Evolutionary conservation across 2,797 vertebrate genomes (phyloP).

Genomic region (Epinephelus awoara): DNA sequence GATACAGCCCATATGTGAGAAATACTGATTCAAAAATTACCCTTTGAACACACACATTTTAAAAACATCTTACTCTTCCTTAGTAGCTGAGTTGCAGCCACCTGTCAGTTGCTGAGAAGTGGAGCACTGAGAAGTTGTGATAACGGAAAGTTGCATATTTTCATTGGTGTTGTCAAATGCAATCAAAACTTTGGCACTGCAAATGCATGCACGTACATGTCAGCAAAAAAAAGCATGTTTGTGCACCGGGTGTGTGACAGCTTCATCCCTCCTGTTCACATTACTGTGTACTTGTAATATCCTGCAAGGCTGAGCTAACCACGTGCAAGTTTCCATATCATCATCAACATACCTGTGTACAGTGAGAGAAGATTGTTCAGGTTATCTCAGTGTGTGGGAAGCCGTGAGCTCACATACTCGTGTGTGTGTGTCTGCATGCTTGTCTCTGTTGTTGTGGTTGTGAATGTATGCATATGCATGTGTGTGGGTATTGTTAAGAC

Average conservation of each 20-base stretch:
- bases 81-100: not conserved
- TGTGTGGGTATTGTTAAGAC: not conserved
- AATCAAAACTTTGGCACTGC: not conserved
- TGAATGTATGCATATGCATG: slow-evolving; percentile 5
- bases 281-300: slow-evolving; percentile 34
- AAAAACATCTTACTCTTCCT: not conserved
- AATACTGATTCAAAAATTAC: not conserved
- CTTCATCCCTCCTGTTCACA: not conserved
- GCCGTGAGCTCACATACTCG: not conserved
- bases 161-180: not conserved
- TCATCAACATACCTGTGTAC: slow-evolving; percentile 41
- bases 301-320: slow-evolving; percentile 36
- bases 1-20: not conserved
- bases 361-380: slow-evolving; percentile 13
- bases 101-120: not conserved
- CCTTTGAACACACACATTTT: not conserved
- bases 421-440: slow-evolving; percentile 6
- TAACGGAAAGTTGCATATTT: not conserved
- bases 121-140: too few species aligned
- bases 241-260: not conserved
- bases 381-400: slow-evolving; percentile 38
- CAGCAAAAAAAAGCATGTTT: slow-evolving; percentile 1
- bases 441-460: slow-evolving; percentile 22
- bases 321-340: slow-evolving; percentile 50
- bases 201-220: not conserved